Evolutionary conservation across 2,888 invertebrate genomes (phyloP), one percentile per base, ranked within the genome.

Genomic region (Pycnomerus fuliginosus): DNA sequence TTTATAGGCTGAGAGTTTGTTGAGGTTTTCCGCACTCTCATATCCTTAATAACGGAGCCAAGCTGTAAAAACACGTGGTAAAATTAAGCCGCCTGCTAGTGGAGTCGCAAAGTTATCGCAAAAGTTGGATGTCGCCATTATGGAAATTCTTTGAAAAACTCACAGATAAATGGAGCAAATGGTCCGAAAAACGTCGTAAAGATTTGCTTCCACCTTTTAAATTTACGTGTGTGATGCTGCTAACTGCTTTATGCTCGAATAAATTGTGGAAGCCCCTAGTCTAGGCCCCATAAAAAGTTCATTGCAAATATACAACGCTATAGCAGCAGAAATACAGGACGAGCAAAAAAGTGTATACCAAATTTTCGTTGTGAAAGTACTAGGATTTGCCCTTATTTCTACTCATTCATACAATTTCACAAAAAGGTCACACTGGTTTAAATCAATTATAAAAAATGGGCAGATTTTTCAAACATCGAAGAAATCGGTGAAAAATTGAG

Each of bases 61-160:
- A 23, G 3, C 2, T 2, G 11, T 3, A 2, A 23, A 23, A 23
- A 2, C 2, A 23, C n/a, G 2, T 10, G 3, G n/a, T 10, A 23
- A 10, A 23, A 23, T 23, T 10, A 23, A 23, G 11, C 24, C n/a
- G 24, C n/a, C 52, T 44, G 42, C 50, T 52, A 50, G 37, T 41
- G 41, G 31, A 48, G 48, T 46, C 46, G 33, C 41, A 42, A 53
- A 54, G 50, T 56, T 53, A 52, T 52, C 50, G 40, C 41, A 49
- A 58, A 43, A 56, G 55, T 52, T 56, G 56, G 59, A 58, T 59
- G 56, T 60, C 52, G 55, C 57, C 54, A 52, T 61, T 62, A 61
- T 64, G 64, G 61, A 62, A 62, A 64, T 64, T 60, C 57, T 44
- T 48, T 62, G 56, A 64, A 58, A 62, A 60, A 63, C 56, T 52